A percentile compares a stretch with the other conserved stretches of the same genome.
phyloP scores from a whole-genome alignment of 1,140 invertebrate species.

The Vanessa tameamea region DNA sequence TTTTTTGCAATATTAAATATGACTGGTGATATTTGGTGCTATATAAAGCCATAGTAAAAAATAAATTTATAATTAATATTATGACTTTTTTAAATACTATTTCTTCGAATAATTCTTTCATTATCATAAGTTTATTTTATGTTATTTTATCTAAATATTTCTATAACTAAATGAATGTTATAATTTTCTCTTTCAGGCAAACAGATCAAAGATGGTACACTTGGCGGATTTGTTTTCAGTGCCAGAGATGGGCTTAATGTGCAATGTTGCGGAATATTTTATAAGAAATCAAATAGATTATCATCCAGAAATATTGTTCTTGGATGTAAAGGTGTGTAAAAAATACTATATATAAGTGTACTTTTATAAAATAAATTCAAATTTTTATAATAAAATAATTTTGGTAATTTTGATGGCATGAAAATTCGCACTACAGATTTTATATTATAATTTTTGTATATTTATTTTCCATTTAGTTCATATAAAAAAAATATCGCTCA shows the following conservation, averaged over 20 bases:
- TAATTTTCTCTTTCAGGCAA: slow-evolving; percentile 81
- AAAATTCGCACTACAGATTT: too few relatives aligned
- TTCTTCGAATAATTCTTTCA: too few relatives aligned
- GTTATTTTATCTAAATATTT: not conserved
- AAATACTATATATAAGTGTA: too few relatives aligned
- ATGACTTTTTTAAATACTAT: too few relatives aligned
- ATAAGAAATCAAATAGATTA: slow-evolving; percentile 94
- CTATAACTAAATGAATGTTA: slow-evolving; percentile 6
- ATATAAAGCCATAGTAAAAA: too few relatives aligned
- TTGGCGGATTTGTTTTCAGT: slow-evolving; percentile 98
- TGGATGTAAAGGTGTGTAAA: slow-evolving; percentile 92
- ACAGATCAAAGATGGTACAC: slow-evolving; percentile 93
- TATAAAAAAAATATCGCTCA: too few relatives aligned
- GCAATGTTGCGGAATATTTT: slow-evolving; percentile 97
- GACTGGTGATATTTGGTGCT: too few relatives aligned
- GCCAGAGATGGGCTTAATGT: slow-evolving; percentile 96
- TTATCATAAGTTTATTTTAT: too few relatives aligned
- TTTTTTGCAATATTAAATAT: too few relatives aligned
- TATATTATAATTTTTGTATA: too few relatives aligned
- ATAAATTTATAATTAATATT: too few relatives aligned
- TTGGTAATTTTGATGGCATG: not conserved
- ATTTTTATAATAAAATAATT: not conserved
- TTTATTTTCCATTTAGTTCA: too few relatives aligned
- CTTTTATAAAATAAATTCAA: not conserved
- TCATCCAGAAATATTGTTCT: slow-evolving; percentile 96